Evolutionary conservation across 2,888 invertebrate genomes (phyloP), one percentile per base, ranked within the genome.

Genomic region (Erebia palarica): DNA sequence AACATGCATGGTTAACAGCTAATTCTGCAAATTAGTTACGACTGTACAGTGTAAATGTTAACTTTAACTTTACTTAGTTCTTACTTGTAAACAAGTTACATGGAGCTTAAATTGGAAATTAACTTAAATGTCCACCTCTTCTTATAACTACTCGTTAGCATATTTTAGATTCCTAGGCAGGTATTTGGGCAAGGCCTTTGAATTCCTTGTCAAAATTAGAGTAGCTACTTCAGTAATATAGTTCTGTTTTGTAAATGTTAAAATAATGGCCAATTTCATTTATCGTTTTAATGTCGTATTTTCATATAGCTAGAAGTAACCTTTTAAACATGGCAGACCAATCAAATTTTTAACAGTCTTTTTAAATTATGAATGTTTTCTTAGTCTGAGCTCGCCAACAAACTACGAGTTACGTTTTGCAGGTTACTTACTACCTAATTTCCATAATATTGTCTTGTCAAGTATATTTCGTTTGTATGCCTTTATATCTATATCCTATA

Each of bases 151-250:
- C 14, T 59, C 9, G 14, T 16, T 60, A 4, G 18, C 49, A 63
- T 63, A 49, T 49, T 49, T 49, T 27, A 63, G 63, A 49, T 63
- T 82, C 82, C 84, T 86, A 82, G 81, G 80, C 86, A 82, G 81
- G 80, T 78, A 79, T 81, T 79, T 82, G 80, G 81, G 82, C 82
- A 79, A 80, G 84, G 85, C 85, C 85, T 84, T 82, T 83, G 80
- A 86, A 90, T 90, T 88, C 87, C 88, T 79, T 80, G 47, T 66
- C 57, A 36, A 63, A 51, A 58, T 47, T 66, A 60, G 44, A 47
- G 13, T 65, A 55, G 49, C n/a, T n/a, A n/a, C n/a, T n/a, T n/a
- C n/a, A n/a, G n/a, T n/a, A n/a, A n/a, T n/a, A n/a, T n/a, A n/a
- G n/a, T n/a, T n/a, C n/a, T n/a, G n/a, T n/a, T n/a, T n/a, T n/a